Conservation (phyloP, 2,888 invertebrate genomes). For the Folsomia manolachei region DNA sequence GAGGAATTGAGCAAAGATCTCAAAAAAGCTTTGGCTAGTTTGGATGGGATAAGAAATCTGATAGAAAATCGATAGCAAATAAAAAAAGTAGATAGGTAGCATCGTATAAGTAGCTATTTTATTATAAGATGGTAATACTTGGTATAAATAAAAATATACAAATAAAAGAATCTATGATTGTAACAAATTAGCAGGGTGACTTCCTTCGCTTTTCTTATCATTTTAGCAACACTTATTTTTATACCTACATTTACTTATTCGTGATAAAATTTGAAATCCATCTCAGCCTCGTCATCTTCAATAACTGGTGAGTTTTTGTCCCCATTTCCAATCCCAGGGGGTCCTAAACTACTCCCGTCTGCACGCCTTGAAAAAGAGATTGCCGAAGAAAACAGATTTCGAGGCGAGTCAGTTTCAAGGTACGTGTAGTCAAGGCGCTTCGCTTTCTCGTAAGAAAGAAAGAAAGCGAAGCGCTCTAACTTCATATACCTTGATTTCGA, state of each 20-base stretch:
- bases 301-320: background rate
- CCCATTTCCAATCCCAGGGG: background rate
- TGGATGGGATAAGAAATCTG: no score
- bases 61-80: no score
- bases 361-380: background rate
- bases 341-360: background rate
- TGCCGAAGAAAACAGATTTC: background rate
- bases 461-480: no score
- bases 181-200: background rate
- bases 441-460: no score
- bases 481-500: no score
- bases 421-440: no score
- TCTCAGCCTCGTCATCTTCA: background rate
- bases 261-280: slow-evolving; percentile 1
- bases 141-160: no score
- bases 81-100: no score
- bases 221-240: background rate
- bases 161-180: background rate
- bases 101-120: no score
- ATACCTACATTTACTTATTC: background rate
- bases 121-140: no score
- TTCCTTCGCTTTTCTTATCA: background rate
- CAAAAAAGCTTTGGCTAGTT: slow-evolving; percentile 14
- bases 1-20: background rate
- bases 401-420: background rate